These are phyloP conservation scores for Myripristis jacobus DNA, from an alignment of 2,797 vertebrate genomes.

Conservation along the genomic window DNA sequence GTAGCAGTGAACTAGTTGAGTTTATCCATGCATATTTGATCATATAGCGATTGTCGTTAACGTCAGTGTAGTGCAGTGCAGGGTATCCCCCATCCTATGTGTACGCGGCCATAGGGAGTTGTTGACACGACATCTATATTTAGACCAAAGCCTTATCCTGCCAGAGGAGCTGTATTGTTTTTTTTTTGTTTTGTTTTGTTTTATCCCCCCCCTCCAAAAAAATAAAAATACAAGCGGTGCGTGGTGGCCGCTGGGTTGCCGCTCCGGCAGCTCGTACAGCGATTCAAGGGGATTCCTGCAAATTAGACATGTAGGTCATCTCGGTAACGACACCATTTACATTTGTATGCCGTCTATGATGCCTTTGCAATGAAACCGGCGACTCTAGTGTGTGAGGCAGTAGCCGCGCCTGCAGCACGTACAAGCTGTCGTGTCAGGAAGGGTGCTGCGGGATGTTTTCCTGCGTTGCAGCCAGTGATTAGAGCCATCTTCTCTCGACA, in stretches of 20 bases:
- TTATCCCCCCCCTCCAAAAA: too few relatives aligned
- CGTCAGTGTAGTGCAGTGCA: slow-evolving; percentile 60
- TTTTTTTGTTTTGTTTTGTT: too few relatives aligned
- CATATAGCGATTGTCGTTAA: not conserved
- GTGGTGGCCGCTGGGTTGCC: slow-evolving; percentile 4
- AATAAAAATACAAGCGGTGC: slow-evolving; percentile 5
- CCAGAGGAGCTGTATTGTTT: slow-evolving; percentile 42
- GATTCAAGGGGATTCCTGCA: slow-evolving; percentile 55
- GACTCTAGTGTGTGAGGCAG: not conserved
- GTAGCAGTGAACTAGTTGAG: not conserved
- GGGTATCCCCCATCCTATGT: slow-evolving; percentile 65
- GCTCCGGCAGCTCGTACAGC: not conserved
- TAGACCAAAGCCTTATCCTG: slow-evolving; percentile 70
- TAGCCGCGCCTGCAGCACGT: slow-evolving; percentile 56
- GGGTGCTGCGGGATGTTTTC: slow-evolving; percentile 74
- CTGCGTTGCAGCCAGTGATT: slow-evolving; percentile 76
- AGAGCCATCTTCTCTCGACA: slow-evolving; percentile 73
- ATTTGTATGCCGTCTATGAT: slow-evolving; percentile 21
- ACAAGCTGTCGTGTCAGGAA: slow-evolving; percentile 66
- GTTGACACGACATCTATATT: slow-evolving; percentile 77
- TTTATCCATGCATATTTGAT: not conserved
- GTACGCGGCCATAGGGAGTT: slow-evolving; percentile 56
- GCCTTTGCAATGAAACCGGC: not conserved
- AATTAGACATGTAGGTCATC: slow-evolving; percentile 68
- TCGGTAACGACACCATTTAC: slow-evolving; percentile 14